Conservation (phyloP, 2,113 vertebrate genomes). For the Cyphomyrus plagiostoma region DNA sequence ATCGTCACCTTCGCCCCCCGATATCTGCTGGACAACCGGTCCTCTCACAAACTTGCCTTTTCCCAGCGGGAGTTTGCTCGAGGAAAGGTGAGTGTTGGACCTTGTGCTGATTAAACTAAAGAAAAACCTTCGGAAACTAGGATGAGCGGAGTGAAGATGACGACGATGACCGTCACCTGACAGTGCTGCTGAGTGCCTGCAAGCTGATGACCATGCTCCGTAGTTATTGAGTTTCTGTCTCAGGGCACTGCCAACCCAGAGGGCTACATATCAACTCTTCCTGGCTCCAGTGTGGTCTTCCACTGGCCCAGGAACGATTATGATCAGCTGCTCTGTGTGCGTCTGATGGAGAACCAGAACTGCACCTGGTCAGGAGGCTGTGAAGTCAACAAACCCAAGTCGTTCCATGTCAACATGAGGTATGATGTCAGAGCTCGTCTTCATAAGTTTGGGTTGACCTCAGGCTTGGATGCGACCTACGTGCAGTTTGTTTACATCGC, state of each 20-base stretch:
- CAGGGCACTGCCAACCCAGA: conserved; percentile 82
- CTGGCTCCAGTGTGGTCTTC: conserved; percentile 92
- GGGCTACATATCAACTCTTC: conserved; percentile 91
- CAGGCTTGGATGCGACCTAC: not conserved
- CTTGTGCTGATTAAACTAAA: not conserved
- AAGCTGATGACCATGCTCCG: not conserved
- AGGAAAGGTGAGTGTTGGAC: conserved; percentile 72
- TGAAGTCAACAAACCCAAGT: conserved; percentile 92
- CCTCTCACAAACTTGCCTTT: conserved; percentile 84
- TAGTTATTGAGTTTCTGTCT: not conserved
- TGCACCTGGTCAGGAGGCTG: conserved; percentile 97
- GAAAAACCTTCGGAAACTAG: not conserved
- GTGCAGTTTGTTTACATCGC: not conserved
- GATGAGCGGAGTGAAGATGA: not conserved
- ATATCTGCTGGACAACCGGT: conserved; percentile 90
- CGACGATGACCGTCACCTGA: not conserved
- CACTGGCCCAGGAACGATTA: conserved; percentile 98
- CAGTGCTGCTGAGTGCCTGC: not conserved
- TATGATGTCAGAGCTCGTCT: conserved; percentile 30
- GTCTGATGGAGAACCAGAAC: conserved; percentile 82
- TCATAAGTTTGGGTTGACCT: not conserved
- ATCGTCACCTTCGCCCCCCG: conserved; percentile 93
- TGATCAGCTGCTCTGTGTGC: conserved; percentile 87
- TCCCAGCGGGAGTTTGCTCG: conserved; percentile 89
- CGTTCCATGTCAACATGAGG: conserved; percentile 98